Conservation (phyloP, 2,888 invertebrate genomes). For the Plebejus argus region DNA sequence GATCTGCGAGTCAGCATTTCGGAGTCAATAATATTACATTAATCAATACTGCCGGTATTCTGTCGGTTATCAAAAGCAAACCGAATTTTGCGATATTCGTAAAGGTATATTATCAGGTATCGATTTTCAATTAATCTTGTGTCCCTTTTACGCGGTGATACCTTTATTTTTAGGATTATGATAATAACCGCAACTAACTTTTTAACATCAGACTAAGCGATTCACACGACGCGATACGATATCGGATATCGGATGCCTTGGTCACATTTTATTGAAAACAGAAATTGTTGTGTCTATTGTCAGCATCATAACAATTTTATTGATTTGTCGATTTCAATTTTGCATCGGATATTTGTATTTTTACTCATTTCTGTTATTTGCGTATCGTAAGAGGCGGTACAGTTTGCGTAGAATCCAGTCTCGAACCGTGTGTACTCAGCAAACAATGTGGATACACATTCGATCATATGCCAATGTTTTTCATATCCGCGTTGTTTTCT, state of each 20-base stretch:
- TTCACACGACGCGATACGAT: neutral
- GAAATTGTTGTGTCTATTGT: neutral
- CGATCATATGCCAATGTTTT: conserved; percentile 58
- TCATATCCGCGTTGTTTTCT: conserved; percentile 61
- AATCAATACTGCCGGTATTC: conserved; percentile 72
- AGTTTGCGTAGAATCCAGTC: conserved; percentile 48
- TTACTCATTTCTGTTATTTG: conserved; percentile 49
- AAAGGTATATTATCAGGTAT: conserved; percentile 57
- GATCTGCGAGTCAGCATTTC: conserved; percentile 55
- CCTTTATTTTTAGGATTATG: conserved; percentile 53
- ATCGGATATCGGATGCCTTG: neutral
- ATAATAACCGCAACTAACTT: conserved; percentile 22
- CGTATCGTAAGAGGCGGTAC: conserved; percentile 44
- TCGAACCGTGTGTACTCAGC: conserved; percentile 60
- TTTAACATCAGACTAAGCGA: neutral
- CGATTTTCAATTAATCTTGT: conserved; percentile 78
- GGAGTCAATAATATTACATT: conserved; percentile 68
- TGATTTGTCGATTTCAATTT: conserved; percentile 3
- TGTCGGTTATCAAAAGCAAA: conserved; percentile 68
- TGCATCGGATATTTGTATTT: conserved; percentile 15
- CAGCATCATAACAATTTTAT: neutral
- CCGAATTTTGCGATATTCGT: conserved; percentile 72
- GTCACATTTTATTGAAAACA: neutral
- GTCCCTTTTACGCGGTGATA: conserved; percentile 66
- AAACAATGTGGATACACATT: conserved; percentile 61